A percentile compares a stretch with the other conserved stretches of the same genome.
Evolutionary conservation across 2,888 invertebrate species (phyloP).

Genomic region (Mallateleia sp.): DNA sequence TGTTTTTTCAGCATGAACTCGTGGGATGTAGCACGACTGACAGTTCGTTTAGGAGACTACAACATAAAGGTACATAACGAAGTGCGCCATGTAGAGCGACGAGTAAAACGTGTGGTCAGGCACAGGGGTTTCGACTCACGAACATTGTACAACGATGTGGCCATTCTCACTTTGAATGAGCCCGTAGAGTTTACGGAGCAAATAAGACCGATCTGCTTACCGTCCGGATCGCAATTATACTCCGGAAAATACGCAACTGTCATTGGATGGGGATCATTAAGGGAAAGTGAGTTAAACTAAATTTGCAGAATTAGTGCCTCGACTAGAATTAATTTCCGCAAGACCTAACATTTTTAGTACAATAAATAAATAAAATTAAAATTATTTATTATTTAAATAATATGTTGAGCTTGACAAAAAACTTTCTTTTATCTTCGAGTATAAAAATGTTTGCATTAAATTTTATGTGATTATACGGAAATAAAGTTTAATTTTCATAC

Average conservation of each 20-base stretch:
- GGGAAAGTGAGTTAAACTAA: slow-evolving; percentile 92
- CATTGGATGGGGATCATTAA: slow-evolving; percentile 96
- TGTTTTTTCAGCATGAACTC: slow-evolving; percentile 94
- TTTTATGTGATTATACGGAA: no score
- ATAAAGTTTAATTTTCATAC: no score
- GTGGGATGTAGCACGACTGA: slow-evolving; percentile 96
- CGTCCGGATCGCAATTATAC: slow-evolving; percentile 91
- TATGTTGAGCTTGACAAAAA: no score
- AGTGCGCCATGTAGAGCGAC: slow-evolving; percentile 94
- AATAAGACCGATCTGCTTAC: slow-evolving; percentile 95
- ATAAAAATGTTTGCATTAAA: no score
- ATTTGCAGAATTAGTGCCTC: slow-evolving; percentile 32
- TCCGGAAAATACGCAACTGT: slow-evolving; percentile 94
- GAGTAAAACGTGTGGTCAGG: slow-evolving; percentile 95
- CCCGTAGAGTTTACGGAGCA: slow-evolving; percentile 93
- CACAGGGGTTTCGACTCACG: slow-evolving; percentile 96
- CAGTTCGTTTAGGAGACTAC: slow-evolving; percentile 95
- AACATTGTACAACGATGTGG: slow-evolving; percentile 96
- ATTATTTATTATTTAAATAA: no score
- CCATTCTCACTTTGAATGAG: slow-evolving; percentile 94
- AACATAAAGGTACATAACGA: slow-evolving; percentile 95
- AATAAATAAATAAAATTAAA: no score
- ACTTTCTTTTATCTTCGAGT: no score
- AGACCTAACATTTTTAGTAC: no score
- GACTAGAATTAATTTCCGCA: no score